Percentiles rank a stretch among this genome's conserved stretches.
phyloP scores from a whole-genome alignment of 2,888 invertebrate genomes.

The Rotaria magnacalcarata region DNA sequence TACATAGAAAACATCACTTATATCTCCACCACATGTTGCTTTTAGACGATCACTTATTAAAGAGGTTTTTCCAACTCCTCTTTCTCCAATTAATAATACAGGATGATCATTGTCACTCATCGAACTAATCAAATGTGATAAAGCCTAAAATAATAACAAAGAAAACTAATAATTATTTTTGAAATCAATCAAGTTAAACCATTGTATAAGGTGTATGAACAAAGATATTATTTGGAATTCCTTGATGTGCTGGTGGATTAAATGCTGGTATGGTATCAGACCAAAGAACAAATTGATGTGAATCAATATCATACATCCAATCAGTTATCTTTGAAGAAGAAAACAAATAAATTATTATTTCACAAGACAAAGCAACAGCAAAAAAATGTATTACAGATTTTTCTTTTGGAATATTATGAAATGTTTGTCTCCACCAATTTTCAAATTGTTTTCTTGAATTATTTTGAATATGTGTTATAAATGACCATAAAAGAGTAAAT shows the following conservation, averaged over 20 bases:
- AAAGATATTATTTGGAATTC: conserved; percentile 56
- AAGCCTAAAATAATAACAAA: conserved; percentile 49
- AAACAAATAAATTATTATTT: not conserved
- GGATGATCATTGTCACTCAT: conserved; percentile 56
- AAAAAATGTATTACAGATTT: not conserved
- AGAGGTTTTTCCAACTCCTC: conserved; percentile 57
- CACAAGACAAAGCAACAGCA: too few species aligned
- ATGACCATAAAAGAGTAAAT: conserved; percentile 39
- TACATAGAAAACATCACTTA: conserved; percentile 53
- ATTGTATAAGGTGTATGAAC: conserved; percentile 56
- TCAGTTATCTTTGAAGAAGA: conserved; percentile 54
- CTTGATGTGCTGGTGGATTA: conserved; percentile 53
- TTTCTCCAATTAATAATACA: conserved; percentile 57
- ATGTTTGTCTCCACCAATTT: conserved; percentile 37
- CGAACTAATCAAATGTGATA: conserved; percentile 53
- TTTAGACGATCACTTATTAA: conserved; percentile 56
- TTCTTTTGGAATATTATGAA: conserved; percentile 41
- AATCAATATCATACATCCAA: conserved; percentile 56
- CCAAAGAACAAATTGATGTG: conserved; percentile 55
- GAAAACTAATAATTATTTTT: too few species aligned
- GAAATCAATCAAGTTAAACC: conserved; percentile 48
- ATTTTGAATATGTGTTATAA: conserved; percentile 32
- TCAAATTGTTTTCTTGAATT: conserved; percentile 21
- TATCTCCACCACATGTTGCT: conserved; percentile 58
- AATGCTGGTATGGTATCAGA: conserved; percentile 54